Evolutionary conservation across 2,888 invertebrate genomes (phyloP), one percentile per base, ranked within the genome.

Genomic region (Brachylomia viminalis): DNA sequence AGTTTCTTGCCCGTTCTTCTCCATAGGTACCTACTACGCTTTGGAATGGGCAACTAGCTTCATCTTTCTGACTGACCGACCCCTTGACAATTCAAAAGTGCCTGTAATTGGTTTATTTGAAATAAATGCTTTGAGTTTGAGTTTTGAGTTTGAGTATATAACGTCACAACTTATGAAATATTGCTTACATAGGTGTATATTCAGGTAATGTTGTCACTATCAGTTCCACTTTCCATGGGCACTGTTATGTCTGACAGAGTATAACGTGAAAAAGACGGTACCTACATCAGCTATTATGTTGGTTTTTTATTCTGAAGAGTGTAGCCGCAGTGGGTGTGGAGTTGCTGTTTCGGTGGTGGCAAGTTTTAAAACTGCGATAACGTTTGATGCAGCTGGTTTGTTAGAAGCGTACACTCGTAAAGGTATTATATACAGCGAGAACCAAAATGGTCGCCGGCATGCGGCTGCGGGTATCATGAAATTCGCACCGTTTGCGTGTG

Each of bases 381-480:
- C 78, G 75, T 80, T 79, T 83, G 72, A 78, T 85, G 84, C 85
- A 85, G 77, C 77, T 79, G 72, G 84, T 86, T 83, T 83, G 84
- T 86, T 82, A 86, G 81, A 74, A 77, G 76, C 81, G 85, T 77
- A 75, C 72, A 79, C 80, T 86, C 84, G 80, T 83, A 83, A 83
- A 86, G 78, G 76, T 81, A 81, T 79, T 77, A 83, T 83, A 77
- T 79, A 74, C 70, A 77, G 59, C 52, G 62, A 59, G 70, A 75
- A 59, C 61, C 65, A 87, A 79, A 78, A 87, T 83, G 73, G 71
- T 77, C n/a, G 76, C 65, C 67, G 15, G 74, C 62, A 74, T 86
- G 84, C 81, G 80, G 86, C 86, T 82, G 77, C 59, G 83, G 78
- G 47, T 85, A 86, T 90, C 88, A 84, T 91, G 89, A 90, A 91